These are phyloP conservation scores for Agrotis segetum DNA, from an alignment of 2,888 invertebrate species.

Conservation along the genomic window DNA sequence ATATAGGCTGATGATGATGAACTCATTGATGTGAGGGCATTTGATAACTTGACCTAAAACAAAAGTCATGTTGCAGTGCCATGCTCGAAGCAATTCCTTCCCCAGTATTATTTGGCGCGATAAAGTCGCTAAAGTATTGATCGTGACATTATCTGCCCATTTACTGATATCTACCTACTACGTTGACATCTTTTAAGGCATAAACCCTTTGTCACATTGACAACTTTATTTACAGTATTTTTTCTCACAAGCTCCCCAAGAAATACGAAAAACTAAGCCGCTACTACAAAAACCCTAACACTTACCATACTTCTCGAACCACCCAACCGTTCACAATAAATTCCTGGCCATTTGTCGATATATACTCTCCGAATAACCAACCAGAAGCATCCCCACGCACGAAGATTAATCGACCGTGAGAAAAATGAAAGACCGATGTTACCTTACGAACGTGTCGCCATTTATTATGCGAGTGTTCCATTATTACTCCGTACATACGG, in stretches of 20 bases:
- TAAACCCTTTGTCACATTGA: not conserved
- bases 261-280: conserved; percentile 22
- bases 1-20: too few species aligned
- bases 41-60: too few species aligned
- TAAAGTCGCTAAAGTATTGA: not conserved
- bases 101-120: too few species aligned
- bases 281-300: conserved; percentile 26
- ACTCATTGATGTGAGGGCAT: too few species aligned
- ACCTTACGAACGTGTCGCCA: conserved; percentile 82
- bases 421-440: conserved; percentile 84
- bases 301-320: conserved; percentile 61
- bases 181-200: not conserved
- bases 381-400: conserved; percentile 63
- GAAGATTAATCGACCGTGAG: conserved; percentile 83
- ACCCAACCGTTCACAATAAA: conserved; percentile 66
- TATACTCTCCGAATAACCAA: conserved; percentile 71
- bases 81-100: too few species aligned
- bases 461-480: conserved; percentile 82
- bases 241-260: not conserved
- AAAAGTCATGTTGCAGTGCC: too few species aligned
- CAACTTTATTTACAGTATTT: not conserved
- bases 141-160: not conserved
- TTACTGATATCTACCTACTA: not conserved
- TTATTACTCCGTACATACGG: conserved; percentile 74
- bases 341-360: conserved; percentile 74